Evolutionary conservation across 2,888 invertebrate species (phyloP).

Genomic region (Latheticus oryzae): DNA sequence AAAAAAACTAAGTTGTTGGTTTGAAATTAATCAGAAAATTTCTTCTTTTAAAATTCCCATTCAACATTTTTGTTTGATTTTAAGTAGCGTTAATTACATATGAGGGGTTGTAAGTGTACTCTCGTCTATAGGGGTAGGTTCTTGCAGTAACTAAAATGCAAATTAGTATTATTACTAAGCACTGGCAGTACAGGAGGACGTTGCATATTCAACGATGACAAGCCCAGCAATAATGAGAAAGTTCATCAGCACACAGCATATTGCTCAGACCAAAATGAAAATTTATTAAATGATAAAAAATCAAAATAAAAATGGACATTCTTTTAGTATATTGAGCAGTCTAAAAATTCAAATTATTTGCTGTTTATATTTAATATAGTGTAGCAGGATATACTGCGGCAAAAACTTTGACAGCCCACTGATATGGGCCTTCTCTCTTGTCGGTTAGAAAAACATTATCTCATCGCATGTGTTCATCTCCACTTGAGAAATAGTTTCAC

Average conservation of each 20-base stretch:
- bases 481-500: conserved; percentile 22
- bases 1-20: too few species aligned
- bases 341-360: too few species aligned
- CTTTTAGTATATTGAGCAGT: too few species aligned
- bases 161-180: conserved; percentile 41
- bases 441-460: conserved; percentile 23
- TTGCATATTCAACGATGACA: conserved; percentile 39
- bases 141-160: conserved; percentile 31
- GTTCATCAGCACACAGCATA: conserved; percentile 14
- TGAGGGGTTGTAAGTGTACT: conserved; percentile 15
- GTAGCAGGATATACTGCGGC: conserved; percentile 8
- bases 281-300: too few species aligned
- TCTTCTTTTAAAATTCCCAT: neutral
- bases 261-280: too few species aligned
- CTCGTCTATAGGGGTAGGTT: conserved; percentile 15
- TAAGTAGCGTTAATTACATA: conserved; percentile 27
- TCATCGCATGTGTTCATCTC: conserved; percentile 19
- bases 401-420: conserved; percentile 21
- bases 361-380: too few species aligned
- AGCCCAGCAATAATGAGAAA: conserved; percentile 15
- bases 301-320: too few species aligned
- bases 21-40: too few species aligned
- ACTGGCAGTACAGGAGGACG: conserved; percentile 32
- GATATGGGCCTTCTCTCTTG: conserved; percentile 22
- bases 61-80: conserved; percentile 11